phyloP scores from a whole-genome alignment of 1,140 invertebrate genomes.

The Dryas iulia region DNA sequence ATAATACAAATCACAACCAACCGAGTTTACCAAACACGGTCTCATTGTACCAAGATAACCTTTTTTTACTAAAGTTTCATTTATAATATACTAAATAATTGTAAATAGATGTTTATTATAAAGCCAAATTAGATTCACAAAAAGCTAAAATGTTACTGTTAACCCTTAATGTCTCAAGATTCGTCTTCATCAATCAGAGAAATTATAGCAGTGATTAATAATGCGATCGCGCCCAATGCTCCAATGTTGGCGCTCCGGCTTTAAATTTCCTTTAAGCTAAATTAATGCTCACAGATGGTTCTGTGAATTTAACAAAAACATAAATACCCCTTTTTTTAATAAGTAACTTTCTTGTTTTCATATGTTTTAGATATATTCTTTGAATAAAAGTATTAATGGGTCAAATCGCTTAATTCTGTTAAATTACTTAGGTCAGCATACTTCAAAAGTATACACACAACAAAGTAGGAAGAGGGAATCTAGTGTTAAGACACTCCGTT shows the following conservation, averaged over 20 bases:
- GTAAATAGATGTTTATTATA: too few relatives aligned
- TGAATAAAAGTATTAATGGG: too few relatives aligned
- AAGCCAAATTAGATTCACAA: not conserved
- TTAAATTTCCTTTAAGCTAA: not conserved
- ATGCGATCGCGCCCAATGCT: not conserved
- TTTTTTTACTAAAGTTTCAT: too few relatives aligned
- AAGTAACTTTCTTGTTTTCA: too few relatives aligned
- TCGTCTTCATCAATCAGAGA: constrained; percentile 49
- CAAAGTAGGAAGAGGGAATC: not conserved
- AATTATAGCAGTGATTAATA: constrained; percentile 45
- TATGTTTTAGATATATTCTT: too few relatives aligned
- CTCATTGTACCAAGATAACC: too few relatives aligned
- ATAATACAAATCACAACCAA: too few relatives aligned
- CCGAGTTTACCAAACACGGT: too few relatives aligned
- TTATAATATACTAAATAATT: too few relatives aligned
- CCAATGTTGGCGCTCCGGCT: not conserved
- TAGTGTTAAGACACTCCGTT: not conserved
- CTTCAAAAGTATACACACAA: too few relatives aligned
- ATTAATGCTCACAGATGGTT: constrained; percentile 1
- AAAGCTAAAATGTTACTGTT: not conserved
- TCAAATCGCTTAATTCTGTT: not conserved
- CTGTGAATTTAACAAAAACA: not conserved
- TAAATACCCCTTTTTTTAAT: not conserved
- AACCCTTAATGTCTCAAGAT: constrained; percentile 32
- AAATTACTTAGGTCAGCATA: too few relatives aligned